Evolutionary conservation across 2,888 invertebrate genomes (phyloP).

Genomic region (Ormyrus pomaceus): DNA sequence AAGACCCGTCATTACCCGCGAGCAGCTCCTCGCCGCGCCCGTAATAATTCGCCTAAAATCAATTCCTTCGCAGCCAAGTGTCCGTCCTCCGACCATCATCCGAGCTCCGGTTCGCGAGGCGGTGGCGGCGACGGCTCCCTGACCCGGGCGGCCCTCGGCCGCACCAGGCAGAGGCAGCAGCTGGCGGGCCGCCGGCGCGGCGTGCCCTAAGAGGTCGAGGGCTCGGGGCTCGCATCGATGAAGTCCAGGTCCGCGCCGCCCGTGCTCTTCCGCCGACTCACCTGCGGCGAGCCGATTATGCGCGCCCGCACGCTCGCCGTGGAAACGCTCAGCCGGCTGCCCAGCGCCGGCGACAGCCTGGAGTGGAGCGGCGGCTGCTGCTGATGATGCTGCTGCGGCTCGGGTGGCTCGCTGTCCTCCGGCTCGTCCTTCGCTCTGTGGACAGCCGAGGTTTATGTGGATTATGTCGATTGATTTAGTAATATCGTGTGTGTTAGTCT

Average conservation of each 20-base stretch:
- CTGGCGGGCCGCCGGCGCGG: neutral
- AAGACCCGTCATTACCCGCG: too few relatives aligned
- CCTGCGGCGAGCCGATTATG: slow-evolving; percentile 67
- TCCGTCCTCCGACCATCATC: too few relatives aligned
- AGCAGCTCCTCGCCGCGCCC: too few relatives aligned
- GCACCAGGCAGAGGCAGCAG: neutral
- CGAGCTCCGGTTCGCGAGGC: too few relatives aligned
- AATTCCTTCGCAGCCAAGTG: too few relatives aligned
- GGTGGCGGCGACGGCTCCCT: too few relatives aligned
- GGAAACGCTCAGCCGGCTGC: slow-evolving; percentile 68
- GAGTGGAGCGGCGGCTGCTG: slow-evolving; percentile 52
- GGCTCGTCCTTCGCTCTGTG: neutral
- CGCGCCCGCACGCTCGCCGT: slow-evolving; percentile 71
- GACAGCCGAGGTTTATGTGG: neutral
- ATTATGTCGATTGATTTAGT: too few relatives aligned
- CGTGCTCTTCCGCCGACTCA: slow-evolving; percentile 59
- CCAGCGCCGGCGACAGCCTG: slow-evolving; percentile 39
- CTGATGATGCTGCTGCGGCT: neutral
- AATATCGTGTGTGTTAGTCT: too few relatives aligned
- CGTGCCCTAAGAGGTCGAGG: slow-evolving; percentile 67
- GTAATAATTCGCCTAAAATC: too few relatives aligned
- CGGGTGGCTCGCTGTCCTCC: neutral
- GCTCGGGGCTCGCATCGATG: slow-evolving; percentile 71
- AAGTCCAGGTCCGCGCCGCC: slow-evolving; percentile 67
- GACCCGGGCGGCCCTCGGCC: too few relatives aligned